phyloP scores from a whole-genome alignment of 64 coral and sea anemone genomes.

The Pachyseris speciosa region DNA sequence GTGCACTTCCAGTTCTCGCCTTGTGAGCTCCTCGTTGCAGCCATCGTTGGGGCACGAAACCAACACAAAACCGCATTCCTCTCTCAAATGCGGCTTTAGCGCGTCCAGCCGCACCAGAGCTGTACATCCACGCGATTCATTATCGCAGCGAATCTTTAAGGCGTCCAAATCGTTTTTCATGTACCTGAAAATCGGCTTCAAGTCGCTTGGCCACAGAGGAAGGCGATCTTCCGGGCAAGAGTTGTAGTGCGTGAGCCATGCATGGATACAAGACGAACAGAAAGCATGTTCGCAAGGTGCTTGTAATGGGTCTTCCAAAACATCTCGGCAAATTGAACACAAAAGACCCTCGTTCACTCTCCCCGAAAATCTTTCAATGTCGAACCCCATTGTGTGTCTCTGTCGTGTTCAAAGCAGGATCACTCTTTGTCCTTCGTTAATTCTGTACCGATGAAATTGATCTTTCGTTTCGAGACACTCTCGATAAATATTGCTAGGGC shows the following conservation, averaged over 20 bases:
- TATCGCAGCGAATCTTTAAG: constrained; percentile 86
- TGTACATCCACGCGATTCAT: constrained; percentile 81
- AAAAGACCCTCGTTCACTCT: constrained; percentile 87
- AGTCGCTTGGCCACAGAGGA: constrained; percentile 86
- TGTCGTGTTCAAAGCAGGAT: constrained; percentile 11
- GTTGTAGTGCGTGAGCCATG: constrained; percentile 92
- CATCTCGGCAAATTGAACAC: constrained; percentile 92
- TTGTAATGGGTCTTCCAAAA: constrained; percentile 86
- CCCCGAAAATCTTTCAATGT: constrained; percentile 90
- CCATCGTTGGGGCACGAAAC: constrained; percentile 74
- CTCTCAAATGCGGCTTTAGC: constrained; percentile 76
- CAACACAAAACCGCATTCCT: constrained; percentile 75
- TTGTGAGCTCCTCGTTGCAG: constrained; percentile 68
- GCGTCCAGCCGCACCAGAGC: constrained; percentile 63
- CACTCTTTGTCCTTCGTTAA: background rate
- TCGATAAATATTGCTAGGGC: background rate
- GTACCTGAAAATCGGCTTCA: constrained; percentile 93
- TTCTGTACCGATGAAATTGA: background rate
- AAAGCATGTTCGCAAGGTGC: constrained; percentile 90
- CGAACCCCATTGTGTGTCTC: constrained; percentile 66
- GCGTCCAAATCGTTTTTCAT: constrained; percentile 93
- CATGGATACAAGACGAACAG: constrained; percentile 82
- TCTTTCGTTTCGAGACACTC: background rate
- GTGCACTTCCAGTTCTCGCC: constrained; percentile 80
- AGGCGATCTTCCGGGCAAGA: constrained; percentile 88